Base-by-base conservation (phyloP, 1,140 invertebrate genomes). In the Gonioctena quinquepunctata region DNA sequence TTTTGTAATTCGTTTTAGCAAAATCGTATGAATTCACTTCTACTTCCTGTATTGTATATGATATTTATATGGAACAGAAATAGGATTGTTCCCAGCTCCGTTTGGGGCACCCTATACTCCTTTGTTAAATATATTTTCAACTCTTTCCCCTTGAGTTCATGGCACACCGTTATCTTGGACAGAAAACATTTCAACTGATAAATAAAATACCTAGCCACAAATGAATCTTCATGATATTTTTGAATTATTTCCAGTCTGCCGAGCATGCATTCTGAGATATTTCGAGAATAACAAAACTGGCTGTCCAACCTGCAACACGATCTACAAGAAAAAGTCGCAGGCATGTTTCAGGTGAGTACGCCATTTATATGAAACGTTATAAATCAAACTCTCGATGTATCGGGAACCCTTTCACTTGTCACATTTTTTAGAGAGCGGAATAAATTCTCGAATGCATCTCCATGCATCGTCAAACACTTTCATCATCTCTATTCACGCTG, bases 251-350 rank as follows among this genome's bases (percentile, higher is more conserved):
- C 21, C 84, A 93, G 92, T 96, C 88, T 96, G 95, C 85, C 90
- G 93, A 79, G 94, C 92, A 77, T 96, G 95, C 84, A 93, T 96
- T 78, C 88, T 96, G 63, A 93, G 93, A 80, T 91, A 95, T 84
- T 88, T 96, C 66, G 80, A 82, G 56, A 80, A 74, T 66, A 75
- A 52, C 70, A 80, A 80, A 57, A 73, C 78, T 42, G 66, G 66
- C 0, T 80, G 79, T 68, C 81, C 81, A 5, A 75, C 71, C 13
- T 82, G 81, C 70, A 77, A 78, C 25, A 72, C 68, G 11, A 27
- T 77, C 4, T 77, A 79, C 67, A 80, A 79, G 57, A 78, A 78
- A 61, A 80, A 79, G 56, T 73, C 72, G 8, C 76, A 79, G 57
- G 56, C 64, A n/a, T 79, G 72, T 65, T 79, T 78, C 66, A 74